Evolutionary conservation across 2,113 vertebrate species (phyloP).

Genomic region (Empidonax alnorum): DNA sequence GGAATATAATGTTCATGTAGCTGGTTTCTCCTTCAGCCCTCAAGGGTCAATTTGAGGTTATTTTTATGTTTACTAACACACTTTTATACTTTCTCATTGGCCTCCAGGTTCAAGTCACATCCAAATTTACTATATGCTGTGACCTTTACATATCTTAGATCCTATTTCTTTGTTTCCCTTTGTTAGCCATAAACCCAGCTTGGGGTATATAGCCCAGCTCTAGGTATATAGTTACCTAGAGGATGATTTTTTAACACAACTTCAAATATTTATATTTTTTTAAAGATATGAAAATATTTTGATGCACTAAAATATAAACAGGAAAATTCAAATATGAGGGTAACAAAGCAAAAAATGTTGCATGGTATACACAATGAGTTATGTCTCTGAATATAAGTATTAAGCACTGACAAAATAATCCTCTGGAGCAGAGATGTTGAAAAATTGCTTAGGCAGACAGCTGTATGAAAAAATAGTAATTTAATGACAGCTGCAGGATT

Average conservation of each 20-base stretch:
- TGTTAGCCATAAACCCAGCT: neutral
- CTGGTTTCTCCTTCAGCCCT: neutral
- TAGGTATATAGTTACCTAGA: neutral
- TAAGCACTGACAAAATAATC: neutral
- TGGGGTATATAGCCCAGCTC: neutral
- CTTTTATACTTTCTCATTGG: neutral
- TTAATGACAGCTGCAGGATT: neutral
- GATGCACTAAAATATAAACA: neutral
- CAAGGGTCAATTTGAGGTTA: neutral
- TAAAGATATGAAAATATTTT: neutral
- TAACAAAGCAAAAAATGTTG: neutral
- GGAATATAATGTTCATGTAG: neutral
- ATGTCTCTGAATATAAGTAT: neutral
- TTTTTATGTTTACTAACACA: neutral
- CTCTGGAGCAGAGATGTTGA: neutral
- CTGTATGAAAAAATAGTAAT: neutral
- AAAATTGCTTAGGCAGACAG: neutral
- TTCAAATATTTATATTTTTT: neutral
- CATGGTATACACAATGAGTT: neutral
- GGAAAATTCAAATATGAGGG: neutral
- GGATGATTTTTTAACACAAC: neutral
- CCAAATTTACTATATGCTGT: neutral
- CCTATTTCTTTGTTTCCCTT: neutral
- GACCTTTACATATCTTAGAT: rapidly evolving
- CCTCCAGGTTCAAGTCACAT: neutral